A percentile compares a stretch with the other conserved stretches of the same genome.
Evolutionary conservation across 2,888 invertebrate genomes (phyloP).

Genomic region (Melinopterus prodromus): DNA sequence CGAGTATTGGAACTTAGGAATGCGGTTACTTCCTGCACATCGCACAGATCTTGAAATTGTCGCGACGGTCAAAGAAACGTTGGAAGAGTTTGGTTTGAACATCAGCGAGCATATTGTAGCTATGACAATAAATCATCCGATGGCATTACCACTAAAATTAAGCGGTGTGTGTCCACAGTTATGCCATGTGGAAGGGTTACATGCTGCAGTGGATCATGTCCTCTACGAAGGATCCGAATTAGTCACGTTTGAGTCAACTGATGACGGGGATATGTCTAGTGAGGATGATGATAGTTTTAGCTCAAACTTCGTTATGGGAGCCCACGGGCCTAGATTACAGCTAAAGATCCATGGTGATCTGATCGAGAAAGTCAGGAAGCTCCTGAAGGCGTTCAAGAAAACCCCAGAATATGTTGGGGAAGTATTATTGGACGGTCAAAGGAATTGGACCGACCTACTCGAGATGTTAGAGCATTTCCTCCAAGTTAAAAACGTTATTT

Average conservation of each 20-base stretch:
- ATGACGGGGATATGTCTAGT: background rate
- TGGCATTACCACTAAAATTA: background rate
- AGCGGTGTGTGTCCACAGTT: background rate
- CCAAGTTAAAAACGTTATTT: background rate
- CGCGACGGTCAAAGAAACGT: background rate
- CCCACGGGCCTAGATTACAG: background rate
- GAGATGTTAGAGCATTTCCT: background rate
- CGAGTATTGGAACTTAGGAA: background rate
- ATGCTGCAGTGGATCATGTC: background rate
- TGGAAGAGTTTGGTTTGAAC: background rate
- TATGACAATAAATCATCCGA: background rate
- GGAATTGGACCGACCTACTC: background rate
- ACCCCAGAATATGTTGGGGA: background rate
- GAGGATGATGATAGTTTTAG: background rate
- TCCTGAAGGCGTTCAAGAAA: background rate
- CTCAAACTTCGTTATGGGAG: background rate
- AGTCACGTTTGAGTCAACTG: background rate
- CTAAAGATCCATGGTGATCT: background rate
- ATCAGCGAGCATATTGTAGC: background rate
- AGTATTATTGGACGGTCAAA: background rate
- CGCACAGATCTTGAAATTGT: background rate
- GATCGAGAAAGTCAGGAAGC: background rate
- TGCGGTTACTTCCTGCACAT: background rate
- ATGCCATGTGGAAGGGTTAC: background rate
- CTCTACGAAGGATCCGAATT: background rate